A percentile compares a stretch with the other conserved stretches of the same genome.
These are phyloP conservation scores for Eupithecia subumbrata DNA, from an alignment of 2,888 invertebrate species.

Conservation along the genomic window DNA sequence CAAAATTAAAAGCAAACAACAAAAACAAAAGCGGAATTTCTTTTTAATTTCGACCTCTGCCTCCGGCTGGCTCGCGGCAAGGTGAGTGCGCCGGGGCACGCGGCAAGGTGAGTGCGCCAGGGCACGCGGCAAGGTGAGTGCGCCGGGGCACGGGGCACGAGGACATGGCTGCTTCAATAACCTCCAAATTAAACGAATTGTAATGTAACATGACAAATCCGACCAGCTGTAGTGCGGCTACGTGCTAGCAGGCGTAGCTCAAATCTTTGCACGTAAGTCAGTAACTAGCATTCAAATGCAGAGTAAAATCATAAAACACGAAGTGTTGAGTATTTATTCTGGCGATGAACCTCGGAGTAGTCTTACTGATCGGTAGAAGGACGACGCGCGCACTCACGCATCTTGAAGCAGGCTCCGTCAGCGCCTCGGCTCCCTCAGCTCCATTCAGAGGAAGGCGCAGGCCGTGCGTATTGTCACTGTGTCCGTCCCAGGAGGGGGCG, in stretches of 20 bases:
- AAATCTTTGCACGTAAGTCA: neutral
- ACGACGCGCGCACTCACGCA: neutral
- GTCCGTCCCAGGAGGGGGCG: neutral
- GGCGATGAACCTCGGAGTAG: neutral
- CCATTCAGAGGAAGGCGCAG: too few relatives aligned
- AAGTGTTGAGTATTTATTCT: neutral
- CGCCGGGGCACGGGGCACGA: neutral
- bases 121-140: neutral
- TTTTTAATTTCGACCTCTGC: conserved; percentile 45
- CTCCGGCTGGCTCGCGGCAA: neutral
- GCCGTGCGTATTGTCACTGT: neutral
- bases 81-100: neutral
- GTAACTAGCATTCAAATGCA: neutral
- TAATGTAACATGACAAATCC: neutral
- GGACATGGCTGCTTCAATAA: conserved; percentile 1
- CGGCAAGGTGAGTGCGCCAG: neutral
- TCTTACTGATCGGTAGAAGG: neutral
- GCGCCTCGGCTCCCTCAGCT: too few relatives aligned
- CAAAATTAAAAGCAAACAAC: conserved; percentile 21
- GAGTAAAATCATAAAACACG: neutral
- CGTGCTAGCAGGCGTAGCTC: neutral
- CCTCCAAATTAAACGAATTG: neutral
- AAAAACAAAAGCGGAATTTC: conserved; percentile 40
- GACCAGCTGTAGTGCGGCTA: neutral
- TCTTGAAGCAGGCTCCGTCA: neutral